phyloP scores from a whole-genome alignment of 2,797 vertebrate species.

The Megaceryle alcyon region DNA sequence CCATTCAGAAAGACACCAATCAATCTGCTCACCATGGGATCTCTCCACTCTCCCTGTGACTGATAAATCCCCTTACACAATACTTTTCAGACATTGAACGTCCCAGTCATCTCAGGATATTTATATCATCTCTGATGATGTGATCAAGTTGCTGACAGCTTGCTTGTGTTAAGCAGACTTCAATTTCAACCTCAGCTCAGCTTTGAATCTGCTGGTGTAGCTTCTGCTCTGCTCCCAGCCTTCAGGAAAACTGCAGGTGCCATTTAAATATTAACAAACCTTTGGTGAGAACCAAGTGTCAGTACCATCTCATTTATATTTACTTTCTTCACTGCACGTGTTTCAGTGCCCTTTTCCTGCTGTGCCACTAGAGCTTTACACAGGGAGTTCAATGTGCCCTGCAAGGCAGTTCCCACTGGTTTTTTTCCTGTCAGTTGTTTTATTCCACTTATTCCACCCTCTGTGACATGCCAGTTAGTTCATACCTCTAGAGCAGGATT shows the following conservation, averaged over 20 bases:
- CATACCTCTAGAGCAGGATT: neutral
- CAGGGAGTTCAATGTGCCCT: neutral
- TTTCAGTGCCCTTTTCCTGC: neutral
- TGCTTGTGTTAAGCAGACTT: neutral
- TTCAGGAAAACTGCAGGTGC: neutral
- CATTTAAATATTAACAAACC: neutral
- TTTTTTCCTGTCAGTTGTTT: neutral
- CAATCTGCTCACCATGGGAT: neutral
- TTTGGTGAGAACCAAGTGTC: neutral
- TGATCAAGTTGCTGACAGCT: neutral
- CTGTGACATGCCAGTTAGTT: neutral
- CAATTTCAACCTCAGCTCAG: neutral
- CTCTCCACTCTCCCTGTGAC: neutral
- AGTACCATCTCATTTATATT: neutral
- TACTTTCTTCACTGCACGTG: neutral
- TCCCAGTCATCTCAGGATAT: neutral
- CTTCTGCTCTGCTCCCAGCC: neutral
- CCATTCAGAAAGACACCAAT: neutral
- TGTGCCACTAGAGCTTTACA: neutral
- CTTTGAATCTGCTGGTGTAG: neutral
- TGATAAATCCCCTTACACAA: neutral
- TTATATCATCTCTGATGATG: neutral
- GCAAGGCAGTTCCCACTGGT: neutral
- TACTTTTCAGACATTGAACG: neutral
- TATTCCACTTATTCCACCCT: neutral